Evolutionary conservation across 2,888 invertebrate species (phyloP).

Genomic region (Gari tellinella): DNA sequence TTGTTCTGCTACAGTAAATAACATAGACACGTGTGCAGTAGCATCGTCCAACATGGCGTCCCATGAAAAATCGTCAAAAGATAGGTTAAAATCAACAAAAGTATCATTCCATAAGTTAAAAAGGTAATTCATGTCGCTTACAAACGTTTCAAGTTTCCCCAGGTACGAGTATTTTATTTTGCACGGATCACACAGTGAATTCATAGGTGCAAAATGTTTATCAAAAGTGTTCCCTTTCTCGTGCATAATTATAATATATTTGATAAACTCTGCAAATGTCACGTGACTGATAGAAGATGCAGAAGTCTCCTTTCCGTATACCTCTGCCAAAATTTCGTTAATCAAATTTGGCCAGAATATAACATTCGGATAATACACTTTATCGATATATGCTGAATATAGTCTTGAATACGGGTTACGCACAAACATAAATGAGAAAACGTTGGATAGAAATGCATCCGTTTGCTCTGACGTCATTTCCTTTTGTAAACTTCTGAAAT

Average conservation of each 20-base stretch:
- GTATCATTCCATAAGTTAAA: constrained; percentile 45
- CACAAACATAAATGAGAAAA: constrained; percentile 7
- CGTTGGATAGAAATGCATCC: no score
- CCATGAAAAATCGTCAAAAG: constrained; percentile 61
- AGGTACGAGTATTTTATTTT: constrained; percentile 61
- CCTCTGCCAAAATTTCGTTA: not conserved
- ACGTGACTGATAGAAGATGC: not conserved
- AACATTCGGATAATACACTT: constrained; percentile 14
- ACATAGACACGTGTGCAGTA: constrained; percentile 6
- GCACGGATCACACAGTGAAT: constrained; percentile 66
- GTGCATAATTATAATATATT: constrained; percentile 56
- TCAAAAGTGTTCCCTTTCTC: constrained; percentile 37
- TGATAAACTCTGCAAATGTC: constrained; percentile 66
- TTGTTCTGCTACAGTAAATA: constrained; percentile 43
- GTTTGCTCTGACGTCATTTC: no score
- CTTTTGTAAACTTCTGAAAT: no score
- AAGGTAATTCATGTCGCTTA: constrained; percentile 54
- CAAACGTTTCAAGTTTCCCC: constrained; percentile 69
- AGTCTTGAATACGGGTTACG: constrained; percentile 13
- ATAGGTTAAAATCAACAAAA: constrained; percentile 54
- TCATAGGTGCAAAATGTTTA: constrained; percentile 66
- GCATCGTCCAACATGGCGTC: constrained; percentile 59
- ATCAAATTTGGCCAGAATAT: constrained; percentile 4
- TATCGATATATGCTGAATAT: constrained; percentile 15
- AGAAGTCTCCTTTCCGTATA: no score